Evolutionary conservation across 2,797 vertebrate species (phyloP), one percentile per base, ranked within the genome.

Genomic region (Heteromormyrus szaboi): DNA sequence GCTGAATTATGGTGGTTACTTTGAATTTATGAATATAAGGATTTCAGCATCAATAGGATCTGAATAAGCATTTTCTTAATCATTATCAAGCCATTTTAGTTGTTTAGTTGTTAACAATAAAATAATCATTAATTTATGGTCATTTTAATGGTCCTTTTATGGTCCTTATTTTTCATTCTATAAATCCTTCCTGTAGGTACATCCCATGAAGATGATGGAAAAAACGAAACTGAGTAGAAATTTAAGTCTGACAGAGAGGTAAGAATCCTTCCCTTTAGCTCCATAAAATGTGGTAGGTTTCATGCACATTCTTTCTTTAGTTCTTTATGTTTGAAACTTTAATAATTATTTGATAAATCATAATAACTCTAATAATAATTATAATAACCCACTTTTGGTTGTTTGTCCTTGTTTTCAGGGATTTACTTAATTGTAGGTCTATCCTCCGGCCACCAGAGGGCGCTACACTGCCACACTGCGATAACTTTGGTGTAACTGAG

Each of bases 191-290:
- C 91, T 68, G 19, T 95, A 99, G 98, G 96, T 95, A 86, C 94
- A 95, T 95, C 92, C 96, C 91, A 90, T 93, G 90, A 95, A 94
- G 91, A 94, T 96, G 90, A 96, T 96, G 96, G 96, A 97, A 93
- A 94, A 95, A 1, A 90, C 94, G 37, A 94, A 95, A 50, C 95
- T 97, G 90, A 97, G 95, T 94, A 96, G 97, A 95, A 99, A 98
- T 91, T 95, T 92, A 94, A 97, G 96, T 93, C 96, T 97, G 93
- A 96, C 96, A 0, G 93, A 97, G 93, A 97, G 97, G 98, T 99
- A 95, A 97, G 97, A 89, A 72, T 25, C 88, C 81, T 25, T 22
- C 91, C 93, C 22, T 56, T 46, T 33, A 17, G 6, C 0, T 3
- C 17, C 22, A 22, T 53, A 33, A 53, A 50, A 84, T 22, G 22